Conservation (phyloP, 2,797 vertebrate species). For the Thalassophryne amazonica region DNA sequence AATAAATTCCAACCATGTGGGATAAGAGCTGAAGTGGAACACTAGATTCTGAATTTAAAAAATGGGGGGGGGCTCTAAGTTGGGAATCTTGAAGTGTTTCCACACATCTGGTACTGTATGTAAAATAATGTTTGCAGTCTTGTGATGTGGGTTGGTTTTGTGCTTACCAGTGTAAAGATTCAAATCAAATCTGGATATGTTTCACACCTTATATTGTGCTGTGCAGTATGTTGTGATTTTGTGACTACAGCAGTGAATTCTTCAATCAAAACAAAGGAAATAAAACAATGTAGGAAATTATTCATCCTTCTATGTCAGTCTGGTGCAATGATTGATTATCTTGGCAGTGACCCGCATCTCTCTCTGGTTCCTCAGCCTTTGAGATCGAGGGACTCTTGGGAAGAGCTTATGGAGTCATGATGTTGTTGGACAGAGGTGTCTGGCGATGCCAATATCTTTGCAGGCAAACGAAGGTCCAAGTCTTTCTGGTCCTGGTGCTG, state of each 20-base stretch:
- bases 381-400: no score
- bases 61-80: constrained; percentile 5
- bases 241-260: constrained; percentile 44
- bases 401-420: no score
- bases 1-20: constrained; percentile 40
- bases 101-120: no score
- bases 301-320: no score
- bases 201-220: constrained; percentile 32
- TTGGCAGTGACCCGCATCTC: no score
- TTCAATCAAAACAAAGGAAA: constrained; percentile 29
- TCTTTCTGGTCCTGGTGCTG: no score
- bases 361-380: no score
- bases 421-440: no score
- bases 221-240: constrained; percentile 50
- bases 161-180: constrained; percentile 53
- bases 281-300: constrained; percentile 12
- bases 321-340: no score
- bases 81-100: constrained; percentile 14
- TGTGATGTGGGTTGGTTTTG: constrained; percentile 18
- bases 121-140: constrained; percentile 10
- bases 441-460: no score
- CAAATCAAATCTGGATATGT: constrained; percentile 40
- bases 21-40: constrained; percentile 26
- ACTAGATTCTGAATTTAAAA: constrained; percentile 10
- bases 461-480: no score